Conservation (phyloP, 2,113 vertebrate species). For the Phalacrocorax brasilianus region DNA sequence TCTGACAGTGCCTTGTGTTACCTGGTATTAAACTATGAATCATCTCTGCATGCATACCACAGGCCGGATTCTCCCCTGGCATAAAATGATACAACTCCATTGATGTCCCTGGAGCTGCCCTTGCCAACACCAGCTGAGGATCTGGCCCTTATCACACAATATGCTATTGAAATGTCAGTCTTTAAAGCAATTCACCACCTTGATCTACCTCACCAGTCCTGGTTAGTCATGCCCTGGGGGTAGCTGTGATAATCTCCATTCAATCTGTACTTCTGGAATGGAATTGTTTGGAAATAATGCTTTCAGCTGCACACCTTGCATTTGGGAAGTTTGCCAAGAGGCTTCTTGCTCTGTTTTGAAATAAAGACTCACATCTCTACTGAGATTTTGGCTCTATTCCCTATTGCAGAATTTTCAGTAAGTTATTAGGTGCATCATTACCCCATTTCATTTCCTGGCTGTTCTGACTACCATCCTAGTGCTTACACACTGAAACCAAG, state of each 20-base stretch:
- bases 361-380: conserved; percentile 44
- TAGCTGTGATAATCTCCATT: conserved; percentile 26
- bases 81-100: not conserved
- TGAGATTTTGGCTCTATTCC: conserved; percentile 58
- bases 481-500: not conserved
- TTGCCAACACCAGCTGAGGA: conserved; percentile 8
- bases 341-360: conserved; percentile 52
- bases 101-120: not conserved
- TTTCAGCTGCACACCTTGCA: conserved; percentile 60
- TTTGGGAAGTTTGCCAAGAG: conserved; percentile 59
- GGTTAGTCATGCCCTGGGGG: conserved; percentile 45
- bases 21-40: conserved; percentile 59
- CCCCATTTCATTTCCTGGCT: conserved; percentile 54
- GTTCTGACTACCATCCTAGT: conserved; percentile 17
- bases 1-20: conserved; percentile 55
- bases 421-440: conserved; percentile 67
- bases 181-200: conserved; percentile 10
- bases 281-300: conserved; percentile 55
- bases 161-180: not conserved
- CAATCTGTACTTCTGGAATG: conserved; percentile 37
- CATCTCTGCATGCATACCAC: not conserved
- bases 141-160: conserved; percentile 29
- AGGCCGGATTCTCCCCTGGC: conserved; percentile 7
- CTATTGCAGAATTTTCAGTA: conserved; percentile 45
- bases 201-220: conserved; percentile 5